These are phyloP conservation scores for Eugnorisma glareosa DNA, from an alignment of 2,888 invertebrate species.

Conservation along the genomic window DNA sequence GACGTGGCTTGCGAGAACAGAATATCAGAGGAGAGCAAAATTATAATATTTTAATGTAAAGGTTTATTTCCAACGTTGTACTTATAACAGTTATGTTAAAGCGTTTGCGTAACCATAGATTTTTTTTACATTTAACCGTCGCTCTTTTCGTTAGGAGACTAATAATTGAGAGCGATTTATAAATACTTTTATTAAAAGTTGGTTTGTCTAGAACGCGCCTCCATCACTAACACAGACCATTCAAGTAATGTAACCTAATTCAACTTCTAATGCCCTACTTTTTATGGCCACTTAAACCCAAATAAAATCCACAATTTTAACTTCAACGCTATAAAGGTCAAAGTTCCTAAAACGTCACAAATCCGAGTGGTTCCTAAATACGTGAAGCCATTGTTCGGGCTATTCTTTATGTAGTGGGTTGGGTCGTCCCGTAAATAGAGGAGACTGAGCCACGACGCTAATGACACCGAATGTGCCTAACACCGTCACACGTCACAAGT, in stretches of 20 bases:
- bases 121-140: background rate
- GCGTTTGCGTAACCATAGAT: background rate
- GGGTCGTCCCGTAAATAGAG: slow-evolving; percentile 67
- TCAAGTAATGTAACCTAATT: slow-evolving; percentile 25
- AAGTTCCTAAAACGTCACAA: slow-evolving; percentile 46
- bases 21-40: background rate
- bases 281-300: slow-evolving; percentile 43
- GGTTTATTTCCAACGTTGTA: too few species aligned
- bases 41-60: background rate
- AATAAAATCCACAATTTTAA: slow-evolving; percentile 53
- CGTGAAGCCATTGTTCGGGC: slow-evolving; percentile 66
- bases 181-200: background rate
- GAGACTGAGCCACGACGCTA: slow-evolving; percentile 65
- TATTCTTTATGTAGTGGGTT: slow-evolving; percentile 69
- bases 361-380: slow-evolving; percentile 58
- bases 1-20: background rate
- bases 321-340: slow-evolving; percentile 38
- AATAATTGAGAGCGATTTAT: background rate
- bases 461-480: slow-evolving; percentile 72
- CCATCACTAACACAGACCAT: background rate
- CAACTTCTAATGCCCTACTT: slow-evolving; percentile 20
- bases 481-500: slow-evolving; percentile 54
- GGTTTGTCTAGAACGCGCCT: background rate
- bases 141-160: too few species aligned
- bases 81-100: background rate